Evolutionary conservation across 2,113 vertebrate species (phyloP).

Genomic region (Rhea americana): DNA sequence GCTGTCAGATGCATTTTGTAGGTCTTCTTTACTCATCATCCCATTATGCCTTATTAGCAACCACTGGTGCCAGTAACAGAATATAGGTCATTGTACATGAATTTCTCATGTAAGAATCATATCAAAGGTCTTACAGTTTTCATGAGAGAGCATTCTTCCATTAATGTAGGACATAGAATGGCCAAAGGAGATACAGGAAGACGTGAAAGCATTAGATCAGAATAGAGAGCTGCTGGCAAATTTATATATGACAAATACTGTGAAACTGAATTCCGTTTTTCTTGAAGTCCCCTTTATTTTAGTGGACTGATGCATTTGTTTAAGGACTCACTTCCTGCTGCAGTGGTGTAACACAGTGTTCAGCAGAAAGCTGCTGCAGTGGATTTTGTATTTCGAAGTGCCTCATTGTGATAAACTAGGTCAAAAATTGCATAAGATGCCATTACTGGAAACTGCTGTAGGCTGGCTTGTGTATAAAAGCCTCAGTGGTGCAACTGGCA

Average conservation of each 20-base stretch:
- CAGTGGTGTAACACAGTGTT: background rate
- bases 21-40: no score
- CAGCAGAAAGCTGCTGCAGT: slow-evolving; percentile 25
- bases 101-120: background rate
- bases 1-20: no score
- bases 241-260: background rate
- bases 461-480: slow-evolving; percentile 53
- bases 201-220: background rate
- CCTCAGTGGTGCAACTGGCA: slow-evolving; percentile 42
- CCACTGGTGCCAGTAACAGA: no score
- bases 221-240: background rate
- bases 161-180: background rate
- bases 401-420: slow-evolving; percentile 27
- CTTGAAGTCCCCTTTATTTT: background rate
- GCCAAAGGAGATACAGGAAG: background rate
- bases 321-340: background rate
- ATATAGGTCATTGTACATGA: no score
- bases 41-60: no score
- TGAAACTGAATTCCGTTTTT: background rate
- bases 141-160: background rate
- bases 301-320: background rate
- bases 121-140: background rate
- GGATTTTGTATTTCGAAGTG: background rate
- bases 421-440: slow-evolving; percentile 68
- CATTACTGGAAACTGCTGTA: slow-evolving; percentile 63